Evolutionary conservation across 2,888 invertebrate species (phyloP).

Genomic region (Drosophila meridiana): DNA sequence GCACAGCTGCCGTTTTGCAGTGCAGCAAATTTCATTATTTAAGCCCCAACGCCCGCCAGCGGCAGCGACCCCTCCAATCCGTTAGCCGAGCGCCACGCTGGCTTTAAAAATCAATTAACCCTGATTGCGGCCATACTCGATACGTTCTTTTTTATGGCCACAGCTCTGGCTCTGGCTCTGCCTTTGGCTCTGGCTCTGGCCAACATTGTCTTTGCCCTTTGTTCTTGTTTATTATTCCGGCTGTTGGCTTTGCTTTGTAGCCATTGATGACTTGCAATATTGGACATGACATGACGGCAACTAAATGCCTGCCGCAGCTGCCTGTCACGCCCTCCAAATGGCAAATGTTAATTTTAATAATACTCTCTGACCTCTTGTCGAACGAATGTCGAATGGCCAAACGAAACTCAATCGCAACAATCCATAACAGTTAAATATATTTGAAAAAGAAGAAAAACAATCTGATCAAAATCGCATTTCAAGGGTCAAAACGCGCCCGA

Average conservation of each 20-base stretch:
- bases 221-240: constrained; percentile 63
- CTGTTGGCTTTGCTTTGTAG: constrained; percentile 25
- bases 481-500: constrained; percentile 64
- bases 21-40: constrained; percentile 68
- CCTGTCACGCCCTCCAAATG: constrained; percentile 40
- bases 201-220: constrained; percentile 49
- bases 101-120: constrained; percentile 83
- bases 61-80: background rate
- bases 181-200: background rate
- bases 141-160: constrained; percentile 35
- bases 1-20: constrained; percentile 46
- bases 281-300: constrained; percentile 68
- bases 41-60: constrained; percentile 38
- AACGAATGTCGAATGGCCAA: constrained; percentile 7
- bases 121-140: constrained; percentile 74
- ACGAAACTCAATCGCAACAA: constrained; percentile 37
- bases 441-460: constrained; percentile 42
- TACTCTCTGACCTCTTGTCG: constrained; percentile 34
- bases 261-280: constrained; percentile 75
- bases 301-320: constrained; percentile 55
- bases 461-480: constrained; percentile 74
- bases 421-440: constrained; percentile 63
- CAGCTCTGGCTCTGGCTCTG: background rate
- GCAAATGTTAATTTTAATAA: constrained; percentile 75
- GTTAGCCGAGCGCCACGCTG: constrained; percentile 31